Percentiles rank a stretch among this genome's conserved stretches.
These are phyloP conservation scores for Ormyrus labotus DNA, from an alignment of 2,888 invertebrate genomes.

Conservation along the genomic window DNA sequence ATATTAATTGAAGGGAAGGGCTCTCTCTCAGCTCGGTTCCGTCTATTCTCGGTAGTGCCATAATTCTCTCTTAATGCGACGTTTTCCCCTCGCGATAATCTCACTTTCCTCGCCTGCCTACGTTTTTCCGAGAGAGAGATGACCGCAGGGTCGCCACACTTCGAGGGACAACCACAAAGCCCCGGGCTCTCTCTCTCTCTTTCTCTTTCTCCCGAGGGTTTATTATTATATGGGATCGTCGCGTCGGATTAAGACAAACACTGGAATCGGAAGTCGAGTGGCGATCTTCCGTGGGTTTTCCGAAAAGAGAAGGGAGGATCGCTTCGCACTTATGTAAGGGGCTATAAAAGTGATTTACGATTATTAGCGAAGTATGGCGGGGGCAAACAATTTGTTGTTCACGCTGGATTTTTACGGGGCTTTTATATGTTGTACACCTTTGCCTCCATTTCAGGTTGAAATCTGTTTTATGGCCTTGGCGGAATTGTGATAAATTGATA, in stretches of 20 bases:
- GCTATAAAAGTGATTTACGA: slow-evolving; percentile 55
- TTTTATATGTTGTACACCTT: not conserved
- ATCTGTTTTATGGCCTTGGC: not conserved
- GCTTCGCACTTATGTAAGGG: slow-evolving; percentile 60
- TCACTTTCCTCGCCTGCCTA: slow-evolving; percentile 58
- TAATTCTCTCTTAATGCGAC: slow-evolving; percentile 75
- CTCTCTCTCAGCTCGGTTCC: slow-evolving; percentile 52
- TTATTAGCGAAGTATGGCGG: slow-evolving; percentile 14
- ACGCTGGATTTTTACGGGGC: not conserved
- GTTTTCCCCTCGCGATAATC: slow-evolving; percentile 68
- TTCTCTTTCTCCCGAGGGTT: too few species aligned
- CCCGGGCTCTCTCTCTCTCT: too few species aligned
- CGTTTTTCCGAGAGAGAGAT: slow-evolving; percentile 8
- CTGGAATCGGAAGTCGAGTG: slow-evolving; percentile 28
- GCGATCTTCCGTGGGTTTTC: not conserved
- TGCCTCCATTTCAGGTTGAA: too few species aligned
- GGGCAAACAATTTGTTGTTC: slow-evolving; percentile 12
- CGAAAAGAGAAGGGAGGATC: slow-evolving; percentile 60
- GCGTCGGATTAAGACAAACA: slow-evolving; percentile 19
- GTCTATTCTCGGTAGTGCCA: slow-evolving; percentile 65
- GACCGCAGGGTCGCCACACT: not conserved
- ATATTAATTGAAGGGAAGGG: slow-evolving; percentile 71
- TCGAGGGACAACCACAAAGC: too few species aligned
- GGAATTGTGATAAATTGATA: too few species aligned
- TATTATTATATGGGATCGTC: slow-evolving; percentile 9